phyloP scores from a whole-genome alignment of 2,797 vertebrate species.

The Octomys mimax region DNA sequence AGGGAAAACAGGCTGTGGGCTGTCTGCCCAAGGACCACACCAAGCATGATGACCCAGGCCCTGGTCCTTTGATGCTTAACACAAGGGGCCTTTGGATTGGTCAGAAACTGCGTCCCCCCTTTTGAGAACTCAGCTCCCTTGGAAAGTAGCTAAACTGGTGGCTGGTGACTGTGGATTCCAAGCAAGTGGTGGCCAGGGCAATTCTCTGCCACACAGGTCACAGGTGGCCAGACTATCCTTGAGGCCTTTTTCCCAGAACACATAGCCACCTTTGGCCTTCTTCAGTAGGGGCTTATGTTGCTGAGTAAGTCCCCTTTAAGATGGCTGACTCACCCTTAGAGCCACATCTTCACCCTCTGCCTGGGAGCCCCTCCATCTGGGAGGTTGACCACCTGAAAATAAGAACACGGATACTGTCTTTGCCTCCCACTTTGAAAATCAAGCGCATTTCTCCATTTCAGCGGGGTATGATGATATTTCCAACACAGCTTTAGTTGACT shows the following conservation, averaged over 20 bases:
- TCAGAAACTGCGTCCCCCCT: neutral
- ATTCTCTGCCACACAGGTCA: neutral
- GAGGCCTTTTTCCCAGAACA: neutral
- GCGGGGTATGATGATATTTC: neutral
- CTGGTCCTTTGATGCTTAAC: neutral
- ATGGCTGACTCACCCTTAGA: neutral
- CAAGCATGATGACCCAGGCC: neutral
- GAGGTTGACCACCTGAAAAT: neutral
- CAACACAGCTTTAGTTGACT: constrained; percentile 5
- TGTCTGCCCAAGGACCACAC: neutral
- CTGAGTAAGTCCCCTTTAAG: neutral
- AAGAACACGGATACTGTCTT: neutral
- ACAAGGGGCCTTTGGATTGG: neutral
- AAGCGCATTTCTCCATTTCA: neutral
- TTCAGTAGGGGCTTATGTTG: neutral
- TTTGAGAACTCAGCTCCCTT: neutral
- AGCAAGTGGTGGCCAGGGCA: neutral
- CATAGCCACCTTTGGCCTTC: neutral
- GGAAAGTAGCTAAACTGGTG: neutral
- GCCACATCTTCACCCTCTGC: neutral
- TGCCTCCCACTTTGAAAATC: neutral
- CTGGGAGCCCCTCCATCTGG: neutral
- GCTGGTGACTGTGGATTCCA: neutral
- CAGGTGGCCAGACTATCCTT: neutral
- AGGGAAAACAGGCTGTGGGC: neutral